Percentiles rank a stretch among this genome's conserved stretches.
Evolutionary conservation across 2,888 invertebrate genomes (phyloP).

Genomic region (Volucella zonaria): DNA sequence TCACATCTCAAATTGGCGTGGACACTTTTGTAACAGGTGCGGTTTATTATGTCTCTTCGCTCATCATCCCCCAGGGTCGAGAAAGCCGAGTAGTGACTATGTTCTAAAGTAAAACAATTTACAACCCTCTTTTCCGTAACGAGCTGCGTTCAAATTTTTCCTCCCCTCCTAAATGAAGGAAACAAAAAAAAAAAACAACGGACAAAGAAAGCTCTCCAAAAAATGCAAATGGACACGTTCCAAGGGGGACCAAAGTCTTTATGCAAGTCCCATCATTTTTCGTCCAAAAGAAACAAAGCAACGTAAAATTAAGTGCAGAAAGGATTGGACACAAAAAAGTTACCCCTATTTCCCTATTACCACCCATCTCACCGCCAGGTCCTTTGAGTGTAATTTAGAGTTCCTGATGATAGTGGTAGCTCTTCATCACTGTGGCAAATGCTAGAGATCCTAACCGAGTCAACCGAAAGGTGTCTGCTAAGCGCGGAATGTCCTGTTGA

Average conservation of each 20-base stretch:
- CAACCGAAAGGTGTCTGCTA: constrained; percentile 46
- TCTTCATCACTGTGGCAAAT: constrained; percentile 4
- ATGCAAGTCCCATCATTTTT: background rate
- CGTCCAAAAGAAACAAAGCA: constrained; percentile 3
- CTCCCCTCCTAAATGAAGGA: too few species aligned
- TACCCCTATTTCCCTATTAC: constrained; percentile 7
- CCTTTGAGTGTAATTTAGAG: constrained; percentile 55
- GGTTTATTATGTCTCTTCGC: constrained; percentile 61
- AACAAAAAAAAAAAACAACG: constrained; percentile 20
- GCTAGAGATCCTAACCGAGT: background rate
- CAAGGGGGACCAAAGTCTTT: background rate
- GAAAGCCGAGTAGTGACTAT: background rate
- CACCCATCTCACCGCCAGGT: background rate
- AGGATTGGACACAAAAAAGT: constrained; percentile 30
- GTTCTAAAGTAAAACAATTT: constrained; percentile 64
- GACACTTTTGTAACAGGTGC: constrained; percentile 66
- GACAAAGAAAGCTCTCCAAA: constrained; percentile 5
- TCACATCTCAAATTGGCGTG: background rate
- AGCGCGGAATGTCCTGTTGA: constrained; percentile 51
- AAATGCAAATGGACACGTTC: constrained; percentile 55
- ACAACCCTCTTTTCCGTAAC: constrained; percentile 60
- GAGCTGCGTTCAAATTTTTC: constrained; percentile 52
- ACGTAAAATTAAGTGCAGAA: constrained; percentile 14
- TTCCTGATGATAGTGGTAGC: constrained; percentile 27
- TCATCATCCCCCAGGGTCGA: constrained; percentile 9